These are phyloP conservation scores for Lontra canadensis DNA, from an alignment of 2,113 vertebrate genomes.

Conservation along the genomic window DNA sequence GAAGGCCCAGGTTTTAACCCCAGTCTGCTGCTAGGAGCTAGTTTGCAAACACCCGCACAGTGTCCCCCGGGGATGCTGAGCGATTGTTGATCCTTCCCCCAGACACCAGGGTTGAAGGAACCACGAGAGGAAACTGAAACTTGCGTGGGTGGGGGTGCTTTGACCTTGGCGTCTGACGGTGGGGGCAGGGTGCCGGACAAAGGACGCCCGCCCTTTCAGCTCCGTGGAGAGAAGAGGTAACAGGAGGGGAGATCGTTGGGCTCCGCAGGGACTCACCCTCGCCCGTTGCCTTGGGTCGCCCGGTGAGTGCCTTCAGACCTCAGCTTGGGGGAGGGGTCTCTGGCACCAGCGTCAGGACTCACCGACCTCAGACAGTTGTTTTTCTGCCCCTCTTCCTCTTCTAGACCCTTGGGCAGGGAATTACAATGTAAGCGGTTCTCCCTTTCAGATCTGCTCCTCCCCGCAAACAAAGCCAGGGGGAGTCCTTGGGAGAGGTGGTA, in stretches of 20 bases:
- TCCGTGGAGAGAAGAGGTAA: not conserved
- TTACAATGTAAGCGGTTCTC: not conserved
- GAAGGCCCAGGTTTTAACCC: not conserved
- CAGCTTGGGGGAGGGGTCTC: not conserved
- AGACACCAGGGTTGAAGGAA: not conserved
- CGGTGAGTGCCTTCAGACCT: not conserved
- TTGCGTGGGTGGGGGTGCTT: too few species aligned
- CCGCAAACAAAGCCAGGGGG: not conserved
- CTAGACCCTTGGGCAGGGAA: not conserved
- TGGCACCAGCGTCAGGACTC: not conserved
- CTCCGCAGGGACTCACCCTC: not conserved
- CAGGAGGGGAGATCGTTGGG: not conserved
- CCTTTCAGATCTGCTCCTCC: not conserved
- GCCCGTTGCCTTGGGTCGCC: not conserved
- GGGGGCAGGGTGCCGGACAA: not conserved
- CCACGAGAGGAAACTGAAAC: not conserved
- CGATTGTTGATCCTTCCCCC: not conserved
- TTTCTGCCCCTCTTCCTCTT: not conserved
- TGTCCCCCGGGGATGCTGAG: not conserved
- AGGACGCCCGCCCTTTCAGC: not conserved
- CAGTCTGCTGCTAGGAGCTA: too few species aligned
- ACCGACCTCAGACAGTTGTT: not conserved
- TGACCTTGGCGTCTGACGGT: not conserved
- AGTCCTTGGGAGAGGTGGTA: not conserved
- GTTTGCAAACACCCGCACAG: not conserved